Evolutionary conservation across 2,888 invertebrate genomes (phyloP), one percentile per base, ranked within the genome.

Genomic region (Thera obeliscata): DNA sequence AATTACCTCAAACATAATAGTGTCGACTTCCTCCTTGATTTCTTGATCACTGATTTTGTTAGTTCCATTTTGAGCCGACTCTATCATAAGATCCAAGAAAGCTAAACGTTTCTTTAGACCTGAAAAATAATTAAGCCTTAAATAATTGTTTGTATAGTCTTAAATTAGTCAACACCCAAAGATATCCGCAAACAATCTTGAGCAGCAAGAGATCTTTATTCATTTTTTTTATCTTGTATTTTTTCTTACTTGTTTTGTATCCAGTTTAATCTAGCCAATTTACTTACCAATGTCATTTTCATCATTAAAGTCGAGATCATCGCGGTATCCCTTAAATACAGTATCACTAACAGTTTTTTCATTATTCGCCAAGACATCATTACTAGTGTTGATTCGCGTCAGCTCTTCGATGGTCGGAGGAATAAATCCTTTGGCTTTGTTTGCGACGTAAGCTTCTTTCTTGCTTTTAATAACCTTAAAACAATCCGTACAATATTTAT

Each of bases 41-140:
- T 97, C 97, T 74, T 95, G 94, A 73, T 97, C 97, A 61, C 94
- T 96, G 71, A 97, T 95, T 65, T 94, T 87, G 52, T 95, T 95
- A 60, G 93, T 95, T 6, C 96, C 96, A 77, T 96, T 97, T 82
- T 97, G 96, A 61, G 97, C 96, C 66, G 97, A 96, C 87, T 98
- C 97, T 55, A 98, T 95, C 94, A 98, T 95, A 71, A 98, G 94
- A 87, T 99, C 98, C 71, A 98, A 94, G 90, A 98, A 97, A 0
- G 98, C 97, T 76, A 97, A 91, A 59, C 98, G 95, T 84, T 97
- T 96, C 91, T 97, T 97, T 81, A 96, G 96, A 54, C 97, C 95
- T 95, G 68, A 9, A 70, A 71, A 8, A 46, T 46, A 58, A 22
- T 22, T 22, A 22, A 22, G 22, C 22, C 22, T 22, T 22, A 64